phyloP scores from a whole-genome alignment of 2,113 vertebrate species.

The Sinocyclocheilus anophthalmus region DNA sequence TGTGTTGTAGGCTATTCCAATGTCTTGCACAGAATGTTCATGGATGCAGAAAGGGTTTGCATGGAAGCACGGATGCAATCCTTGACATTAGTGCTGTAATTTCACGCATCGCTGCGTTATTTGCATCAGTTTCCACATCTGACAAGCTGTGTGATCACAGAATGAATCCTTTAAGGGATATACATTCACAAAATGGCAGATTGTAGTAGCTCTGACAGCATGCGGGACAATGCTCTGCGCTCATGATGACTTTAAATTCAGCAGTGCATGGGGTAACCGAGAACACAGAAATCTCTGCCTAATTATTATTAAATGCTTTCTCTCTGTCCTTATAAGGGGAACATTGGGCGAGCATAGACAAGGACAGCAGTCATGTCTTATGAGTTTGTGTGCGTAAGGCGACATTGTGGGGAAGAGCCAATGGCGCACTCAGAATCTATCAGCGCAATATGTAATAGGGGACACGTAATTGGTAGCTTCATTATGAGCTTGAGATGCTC shows the following conservation, averaged over 20 bases:
- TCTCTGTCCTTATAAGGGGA: conserved; percentile 57
- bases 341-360: conserved; percentile 5
- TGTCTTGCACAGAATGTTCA: not conserved
- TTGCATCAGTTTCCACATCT: not conserved
- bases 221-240: not conserved
- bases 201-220: not conserved
- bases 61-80: not conserved
- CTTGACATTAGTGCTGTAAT: not conserved
- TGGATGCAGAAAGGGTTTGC: not conserved
- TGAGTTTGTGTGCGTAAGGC: conserved; percentile 23
- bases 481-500: conserved; percentile 18
- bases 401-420: conserved; percentile 16
- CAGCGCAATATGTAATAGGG: not conserved
- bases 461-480: conserved; percentile 21
- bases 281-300: conserved; percentile 6
- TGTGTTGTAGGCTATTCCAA: not conserved
- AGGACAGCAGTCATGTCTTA: conserved; percentile 29
- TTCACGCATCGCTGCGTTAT: not conserved
- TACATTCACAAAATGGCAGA: not conserved
- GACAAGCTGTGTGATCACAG: not conserved
- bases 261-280: conserved; percentile 12
- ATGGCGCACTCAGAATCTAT: not conserved
- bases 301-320: conserved; percentile 41
- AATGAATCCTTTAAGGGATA: not conserved
- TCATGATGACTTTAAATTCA: not conserved